phyloP scores from a whole-genome alignment of 2,113 vertebrate species.

The Polyodon spathula region DNA sequence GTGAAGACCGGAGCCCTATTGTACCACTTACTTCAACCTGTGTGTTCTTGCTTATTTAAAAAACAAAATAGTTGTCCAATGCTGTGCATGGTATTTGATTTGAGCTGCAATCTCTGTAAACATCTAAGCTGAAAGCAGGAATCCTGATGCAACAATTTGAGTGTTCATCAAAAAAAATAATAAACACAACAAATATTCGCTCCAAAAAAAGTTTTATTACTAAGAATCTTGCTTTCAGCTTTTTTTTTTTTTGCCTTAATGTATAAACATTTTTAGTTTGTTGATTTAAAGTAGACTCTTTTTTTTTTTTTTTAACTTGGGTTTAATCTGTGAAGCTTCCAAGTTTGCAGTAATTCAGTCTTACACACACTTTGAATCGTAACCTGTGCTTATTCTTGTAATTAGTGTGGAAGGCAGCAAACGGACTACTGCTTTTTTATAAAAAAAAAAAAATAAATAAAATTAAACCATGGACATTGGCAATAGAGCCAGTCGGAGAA shows the following conservation, averaged over 20 bases:
- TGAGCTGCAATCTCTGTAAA: slow-evolving; percentile 63
- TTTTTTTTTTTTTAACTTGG: slow-evolving; percentile 35
- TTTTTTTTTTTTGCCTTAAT: slow-evolving; percentile 16
- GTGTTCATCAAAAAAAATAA: slow-evolving; percentile 2
- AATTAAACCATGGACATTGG: slow-evolving; percentile 19
- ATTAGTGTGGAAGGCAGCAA: slow-evolving; percentile 81
- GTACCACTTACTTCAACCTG: slow-evolving; percentile 70
- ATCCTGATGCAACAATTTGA: slow-evolving; percentile 34
- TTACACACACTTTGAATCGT: slow-evolving; percentile 84
- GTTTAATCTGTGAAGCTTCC: slow-evolving; percentile 86
- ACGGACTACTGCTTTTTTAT: slow-evolving; percentile 39
- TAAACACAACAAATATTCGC: slow-evolving; percentile 15
- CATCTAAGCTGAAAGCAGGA: slow-evolving; percentile 74
- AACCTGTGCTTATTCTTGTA: slow-evolving; percentile 54
- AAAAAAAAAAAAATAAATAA: slow-evolving; percentile 30
- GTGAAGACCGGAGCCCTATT: slow-evolving; percentile 63
- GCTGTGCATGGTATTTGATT: slow-evolving; percentile 65
- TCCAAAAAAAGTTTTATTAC: slow-evolving; percentile 35
- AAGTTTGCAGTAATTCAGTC: slow-evolving; percentile 85
- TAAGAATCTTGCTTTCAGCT: slow-evolving; percentile 74
- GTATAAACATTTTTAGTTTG: not conserved
- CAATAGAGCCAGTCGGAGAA: slow-evolving; percentile 35
- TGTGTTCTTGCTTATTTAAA: slow-evolving; percentile 69
- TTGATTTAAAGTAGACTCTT: not conserved
- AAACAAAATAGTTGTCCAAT: slow-evolving; percentile 54